A percentile compares a stretch with the other conserved stretches of the same genome.
Evolutionary conservation across 2,888 invertebrate species (phyloP).

Genomic region (Dryococelus australis): DNA sequence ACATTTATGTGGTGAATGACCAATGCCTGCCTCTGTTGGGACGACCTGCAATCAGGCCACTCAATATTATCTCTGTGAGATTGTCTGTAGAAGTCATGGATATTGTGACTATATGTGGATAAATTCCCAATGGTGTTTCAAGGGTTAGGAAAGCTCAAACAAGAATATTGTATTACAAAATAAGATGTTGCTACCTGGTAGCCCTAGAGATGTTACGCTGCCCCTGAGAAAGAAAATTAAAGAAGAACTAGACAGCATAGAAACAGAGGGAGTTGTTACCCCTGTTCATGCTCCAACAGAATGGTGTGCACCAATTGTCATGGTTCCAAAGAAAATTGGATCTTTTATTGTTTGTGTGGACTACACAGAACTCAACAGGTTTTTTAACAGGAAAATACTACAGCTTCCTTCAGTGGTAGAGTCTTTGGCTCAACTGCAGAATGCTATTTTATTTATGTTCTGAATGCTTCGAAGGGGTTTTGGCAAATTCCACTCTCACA

Average conservation of each 20-base stretch:
- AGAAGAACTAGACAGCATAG: slow-evolving; percentile 51
- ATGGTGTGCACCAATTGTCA: slow-evolving; percentile 51
- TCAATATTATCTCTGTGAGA: neutral
- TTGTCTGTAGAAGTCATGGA: neutral
- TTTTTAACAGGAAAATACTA: slow-evolving; percentile 41
- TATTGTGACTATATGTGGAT: neutral
- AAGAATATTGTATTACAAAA: neutral
- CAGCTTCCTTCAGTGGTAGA: slow-evolving; percentile 31
- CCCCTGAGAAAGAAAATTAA: slow-evolving; percentile 52
- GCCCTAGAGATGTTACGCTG: slow-evolving; percentile 52
- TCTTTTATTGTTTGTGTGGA: slow-evolving; percentile 51
- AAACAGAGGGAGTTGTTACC: slow-evolving; percentile 50
- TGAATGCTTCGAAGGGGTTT: slow-evolving; percentile 49
- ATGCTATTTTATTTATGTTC: slow-evolving; percentile 48
- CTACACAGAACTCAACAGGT: slow-evolving; percentile 50
- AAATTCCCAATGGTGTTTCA: neutral
- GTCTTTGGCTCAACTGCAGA: slow-evolving; percentile 45
- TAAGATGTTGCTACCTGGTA: slow-evolving; percentile 46
- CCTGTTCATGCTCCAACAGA: slow-evolving; percentile 52
- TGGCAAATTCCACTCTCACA: slow-evolving; percentile 48
- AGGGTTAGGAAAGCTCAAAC: neutral
- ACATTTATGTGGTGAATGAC: neutral
- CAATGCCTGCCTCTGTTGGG: neutral
- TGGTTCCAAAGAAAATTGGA: slow-evolving; percentile 49
- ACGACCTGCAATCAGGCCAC: neutral